Evolutionary conservation across 2,888 invertebrate genomes (phyloP).

Genomic region (Drymonia ruficornis): DNA sequence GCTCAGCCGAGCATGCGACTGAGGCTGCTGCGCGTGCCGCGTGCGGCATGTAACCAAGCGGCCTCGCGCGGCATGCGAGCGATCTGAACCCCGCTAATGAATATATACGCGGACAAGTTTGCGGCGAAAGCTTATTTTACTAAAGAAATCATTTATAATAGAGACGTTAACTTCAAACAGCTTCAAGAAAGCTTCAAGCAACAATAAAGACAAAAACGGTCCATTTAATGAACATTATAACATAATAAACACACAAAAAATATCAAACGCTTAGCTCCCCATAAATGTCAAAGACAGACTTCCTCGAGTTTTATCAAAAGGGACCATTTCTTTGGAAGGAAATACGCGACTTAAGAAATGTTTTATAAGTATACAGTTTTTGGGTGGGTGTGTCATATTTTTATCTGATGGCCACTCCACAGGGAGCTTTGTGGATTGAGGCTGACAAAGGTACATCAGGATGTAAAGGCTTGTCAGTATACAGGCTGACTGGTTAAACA

Average conservation of each 20-base stretch:
- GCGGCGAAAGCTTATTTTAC: no score
- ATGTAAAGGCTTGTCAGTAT: no score
- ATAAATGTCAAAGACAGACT: slow-evolving; percentile 43
- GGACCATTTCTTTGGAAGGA: slow-evolving; percentile 26
- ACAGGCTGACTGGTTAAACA: no score
- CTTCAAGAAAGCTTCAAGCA: no score
- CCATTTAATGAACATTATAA: slow-evolving; percentile 29
- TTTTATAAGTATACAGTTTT: slow-evolving; percentile 25
- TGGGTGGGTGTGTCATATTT: slow-evolving; percentile 6
- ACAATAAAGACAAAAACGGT: background rate
- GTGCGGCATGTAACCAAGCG: no score
- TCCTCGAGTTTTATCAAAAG: slow-evolving; percentile 35
- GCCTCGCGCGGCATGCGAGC: no score
- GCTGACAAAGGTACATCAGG: background rate
- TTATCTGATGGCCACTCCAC: slow-evolving; percentile 19
- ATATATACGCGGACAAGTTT: no score
- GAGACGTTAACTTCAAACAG: no score
- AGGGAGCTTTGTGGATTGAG: background rate
- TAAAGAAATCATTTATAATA: no score
- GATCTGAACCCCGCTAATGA: no score
- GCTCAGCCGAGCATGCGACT: no score
- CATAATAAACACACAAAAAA: slow-evolving; percentile 24
- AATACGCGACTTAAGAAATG: slow-evolving; percentile 25
- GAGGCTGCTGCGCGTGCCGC: no score
- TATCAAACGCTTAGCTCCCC: slow-evolving; percentile 35